A percentile compares a stretch with the other conserved stretches of the same genome.
These are phyloP conservation scores for Stercorarius parasiticus DNA, from an alignment of 2,113 vertebrate species.

Conservation along the genomic window DNA sequence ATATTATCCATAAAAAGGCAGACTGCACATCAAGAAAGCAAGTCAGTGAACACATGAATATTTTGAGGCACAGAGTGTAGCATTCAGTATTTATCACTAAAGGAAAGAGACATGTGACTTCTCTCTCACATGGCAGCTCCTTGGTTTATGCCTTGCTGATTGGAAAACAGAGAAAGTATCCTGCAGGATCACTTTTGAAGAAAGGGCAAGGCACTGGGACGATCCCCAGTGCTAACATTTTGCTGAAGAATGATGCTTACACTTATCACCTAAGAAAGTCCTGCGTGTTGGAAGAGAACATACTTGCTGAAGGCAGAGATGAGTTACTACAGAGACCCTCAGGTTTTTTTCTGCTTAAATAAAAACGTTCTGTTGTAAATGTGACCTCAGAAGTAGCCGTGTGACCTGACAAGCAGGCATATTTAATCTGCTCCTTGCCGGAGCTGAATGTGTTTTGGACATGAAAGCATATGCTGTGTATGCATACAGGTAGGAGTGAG, in stretches of 20 bases:
- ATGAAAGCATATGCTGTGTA: not conserved
- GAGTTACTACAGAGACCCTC: not conserved
- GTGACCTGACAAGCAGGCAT: not conserved
- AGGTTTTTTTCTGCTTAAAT: not conserved
- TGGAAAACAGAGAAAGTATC: not conserved
- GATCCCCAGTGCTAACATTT: not conserved
- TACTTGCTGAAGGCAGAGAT: not conserved
- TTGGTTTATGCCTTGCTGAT: not conserved
- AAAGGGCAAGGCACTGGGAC: not conserved
- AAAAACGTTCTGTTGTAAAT: not conserved
- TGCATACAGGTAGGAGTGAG: not conserved
- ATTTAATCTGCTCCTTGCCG: not conserved
- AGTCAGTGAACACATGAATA: not conserved
- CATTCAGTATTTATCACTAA: not conserved
- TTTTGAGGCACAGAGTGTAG: not conserved
- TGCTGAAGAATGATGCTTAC: not conserved
- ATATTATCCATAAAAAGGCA: conserved; percentile 10
- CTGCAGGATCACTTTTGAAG: not conserved
- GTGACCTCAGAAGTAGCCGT: not conserved
- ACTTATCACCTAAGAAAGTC: not conserved
- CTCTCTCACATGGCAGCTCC: conserved; percentile 23
- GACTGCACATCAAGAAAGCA: not conserved
- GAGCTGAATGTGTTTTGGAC: not conserved
- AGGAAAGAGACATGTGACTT: not conserved
- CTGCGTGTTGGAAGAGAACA: not conserved